Evolutionary conservation across 2,113 vertebrate genomes (phyloP).

Genomic region (Cygnus atratus): DNA sequence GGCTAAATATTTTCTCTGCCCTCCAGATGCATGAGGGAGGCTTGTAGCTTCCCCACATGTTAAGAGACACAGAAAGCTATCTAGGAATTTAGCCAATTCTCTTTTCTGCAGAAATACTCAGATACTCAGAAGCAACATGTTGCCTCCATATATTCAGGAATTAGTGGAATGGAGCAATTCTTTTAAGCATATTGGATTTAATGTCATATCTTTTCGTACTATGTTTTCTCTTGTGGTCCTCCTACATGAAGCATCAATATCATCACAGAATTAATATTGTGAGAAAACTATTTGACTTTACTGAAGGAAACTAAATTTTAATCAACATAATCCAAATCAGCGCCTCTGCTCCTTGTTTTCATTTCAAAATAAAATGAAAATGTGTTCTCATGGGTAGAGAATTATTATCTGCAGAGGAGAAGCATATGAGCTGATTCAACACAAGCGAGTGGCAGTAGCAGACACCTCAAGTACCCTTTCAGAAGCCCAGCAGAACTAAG

Average conservation of each 20-base stretch:
- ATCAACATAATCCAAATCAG: slow-evolving; percentile 57
- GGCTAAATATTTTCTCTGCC: neutral
- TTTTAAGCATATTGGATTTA: neutral
- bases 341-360: slow-evolving; percentile 49
- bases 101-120: neutral
- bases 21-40: neutral
- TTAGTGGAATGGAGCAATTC: neutral
- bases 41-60: neutral
- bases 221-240: neutral
- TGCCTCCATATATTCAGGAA: neutral
- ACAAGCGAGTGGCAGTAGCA: neutral
- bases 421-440: neutral
- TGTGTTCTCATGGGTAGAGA: slow-evolving; percentile 32
- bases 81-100: neutral
- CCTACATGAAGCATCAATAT: neutral
- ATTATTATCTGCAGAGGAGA: slow-evolving; percentile 6
- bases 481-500: neutral
- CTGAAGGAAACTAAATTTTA: slow-evolving; percentile 50
- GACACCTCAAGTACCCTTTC: neutral
- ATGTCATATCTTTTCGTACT: neutral
- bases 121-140: neutral
- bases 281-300: slow-evolving; percentile 48
- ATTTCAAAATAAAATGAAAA: slow-evolving; percentile 64
- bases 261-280: slow-evolving; percentile 16
- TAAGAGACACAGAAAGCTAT: neutral